Percentiles rank a stretch among this genome's conserved stretches.
Conservation (phyloP, 2,113 vertebrate species). For the Cyrtonyx montezumae region DNA sequence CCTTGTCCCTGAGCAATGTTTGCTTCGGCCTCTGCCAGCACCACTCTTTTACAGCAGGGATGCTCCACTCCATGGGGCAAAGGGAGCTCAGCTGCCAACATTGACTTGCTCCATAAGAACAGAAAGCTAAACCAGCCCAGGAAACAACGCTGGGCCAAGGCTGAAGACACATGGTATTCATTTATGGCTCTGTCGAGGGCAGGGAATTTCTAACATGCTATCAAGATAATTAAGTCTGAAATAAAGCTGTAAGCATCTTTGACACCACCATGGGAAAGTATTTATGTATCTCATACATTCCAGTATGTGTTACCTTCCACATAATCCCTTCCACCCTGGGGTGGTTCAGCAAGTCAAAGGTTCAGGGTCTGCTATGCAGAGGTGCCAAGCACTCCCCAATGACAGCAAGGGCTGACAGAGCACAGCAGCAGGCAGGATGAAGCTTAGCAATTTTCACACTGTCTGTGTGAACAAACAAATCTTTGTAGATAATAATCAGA, state of each 20-base stretch:
- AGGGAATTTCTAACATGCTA: accelerated
- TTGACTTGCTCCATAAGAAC: not conserved
- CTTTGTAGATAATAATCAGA: not conserved
- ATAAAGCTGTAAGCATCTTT: not conserved
- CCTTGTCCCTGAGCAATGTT: not conserved
- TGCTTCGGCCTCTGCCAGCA: not conserved
- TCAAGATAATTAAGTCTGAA: not conserved
- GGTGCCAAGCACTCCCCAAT: not conserved
- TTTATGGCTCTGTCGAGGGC: not conserved
- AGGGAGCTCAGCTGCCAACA: not conserved
- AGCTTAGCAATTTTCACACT: not conserved
- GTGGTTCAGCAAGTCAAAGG: not conserved
- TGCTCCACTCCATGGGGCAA: accelerated
- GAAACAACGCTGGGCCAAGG: not conserved
- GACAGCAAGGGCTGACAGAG: not conserved
- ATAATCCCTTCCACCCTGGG: not conserved
- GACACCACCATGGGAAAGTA: conserved; percentile 15
- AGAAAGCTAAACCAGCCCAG: not conserved
- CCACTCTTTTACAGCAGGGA: not conserved
- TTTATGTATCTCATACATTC: not conserved
- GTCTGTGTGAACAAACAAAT: not conserved
- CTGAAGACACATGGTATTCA: not conserved
- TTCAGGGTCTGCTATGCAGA: accelerated
- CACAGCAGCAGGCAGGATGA: not conserved
- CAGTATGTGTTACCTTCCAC: not conserved